These are phyloP conservation scores for Calameuta filiformis DNA, from an alignment of 2,888 invertebrate genomes.

Conservation along the genomic window DNA sequence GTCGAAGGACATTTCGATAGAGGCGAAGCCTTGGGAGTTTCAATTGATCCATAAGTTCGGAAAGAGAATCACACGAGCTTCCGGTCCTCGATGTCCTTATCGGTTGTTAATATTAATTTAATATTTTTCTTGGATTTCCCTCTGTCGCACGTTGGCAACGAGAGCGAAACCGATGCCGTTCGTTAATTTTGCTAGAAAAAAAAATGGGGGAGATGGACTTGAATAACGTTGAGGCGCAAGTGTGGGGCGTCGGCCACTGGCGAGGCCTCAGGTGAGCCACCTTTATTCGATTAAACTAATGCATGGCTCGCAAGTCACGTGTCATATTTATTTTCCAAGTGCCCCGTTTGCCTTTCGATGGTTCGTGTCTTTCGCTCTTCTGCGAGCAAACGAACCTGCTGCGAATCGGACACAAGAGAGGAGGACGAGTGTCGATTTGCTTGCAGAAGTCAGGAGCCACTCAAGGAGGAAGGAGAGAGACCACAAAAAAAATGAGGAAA, in stretches of 20 bases:
- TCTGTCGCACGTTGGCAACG: background rate
- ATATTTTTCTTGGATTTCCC: background rate
- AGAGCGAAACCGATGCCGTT: background rate
- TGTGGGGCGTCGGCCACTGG: constrained; percentile 54
- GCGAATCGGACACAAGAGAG: background rate
- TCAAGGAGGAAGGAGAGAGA: background rate
- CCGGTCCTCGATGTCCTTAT: background rate
- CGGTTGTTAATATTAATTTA: background rate
- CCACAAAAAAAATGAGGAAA: background rate
- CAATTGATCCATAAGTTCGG: background rate
- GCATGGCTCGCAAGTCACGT: constrained; percentile 49
- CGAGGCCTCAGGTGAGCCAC: constrained; percentile 64
- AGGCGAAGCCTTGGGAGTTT: background rate
- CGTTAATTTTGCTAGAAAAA: constrained; percentile 7
- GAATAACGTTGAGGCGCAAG: constrained; percentile 59
- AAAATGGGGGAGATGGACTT: constrained; percentile 56
- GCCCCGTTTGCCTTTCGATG: constrained; percentile 18
- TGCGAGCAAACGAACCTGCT: constrained; percentile 32
- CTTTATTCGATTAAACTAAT: constrained; percentile 37
- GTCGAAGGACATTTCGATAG: background rate
- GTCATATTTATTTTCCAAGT: constrained; percentile 58
- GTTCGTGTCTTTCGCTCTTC: constrained; percentile 16
- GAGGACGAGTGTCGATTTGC: background rate
- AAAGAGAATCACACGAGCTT: background rate
- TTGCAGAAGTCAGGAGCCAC: background rate